Base-by-base conservation (phyloP, 2,888 invertebrate species). In the Callosobruchus maculatus region DNA sequence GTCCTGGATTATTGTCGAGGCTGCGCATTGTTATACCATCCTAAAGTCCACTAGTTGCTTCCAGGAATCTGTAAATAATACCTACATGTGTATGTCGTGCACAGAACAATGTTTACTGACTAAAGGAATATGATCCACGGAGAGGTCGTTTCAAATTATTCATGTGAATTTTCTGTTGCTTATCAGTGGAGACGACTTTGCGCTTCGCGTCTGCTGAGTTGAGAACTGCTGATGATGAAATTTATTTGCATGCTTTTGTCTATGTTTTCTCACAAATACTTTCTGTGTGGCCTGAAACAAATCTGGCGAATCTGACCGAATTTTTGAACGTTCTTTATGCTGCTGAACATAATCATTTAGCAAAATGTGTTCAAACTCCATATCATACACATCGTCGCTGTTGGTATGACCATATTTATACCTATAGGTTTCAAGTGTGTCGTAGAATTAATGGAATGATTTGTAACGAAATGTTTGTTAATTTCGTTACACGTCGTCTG, bases 361-460 rank as follows among this genome's bases (percentile, higher is more conserved):
- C 3, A 70, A 70, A 21, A 70, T 21, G 2, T 22, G 70, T 13
- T 71, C 26, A 1, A 73, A 18, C 4, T 71, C 20, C 68, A 73
- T 20, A 21, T 73, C 21, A 26, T 71, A 73, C n/a, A 70, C 21
- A 0, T 74, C 72, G n/a, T 72, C 70, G 9, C 4, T 67, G 2
- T 7, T 74, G 2, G 73, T 71, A 71, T 73, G 71, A 2, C 74
- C 31, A 20, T 72, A 72, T 20, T 67, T n/a, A 72, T 70, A 21
- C 72, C 72, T 9, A 72, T 74, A 7, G 71, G 70, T 70, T 72
- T 74, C 9, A 72, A n/a, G 5, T 71, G 26, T 0, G 74, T 72
- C 2, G 21, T n/a, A 0, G 74, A 74, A 72, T 72, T 69, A 20
- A 74, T 70, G 2, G 71, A 73, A 22, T 73, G 20, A 67, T n/a